Evolutionary conservation across 1,140 invertebrate genomes (phyloP).

Genomic region (Drosophila baimaii): DNA sequence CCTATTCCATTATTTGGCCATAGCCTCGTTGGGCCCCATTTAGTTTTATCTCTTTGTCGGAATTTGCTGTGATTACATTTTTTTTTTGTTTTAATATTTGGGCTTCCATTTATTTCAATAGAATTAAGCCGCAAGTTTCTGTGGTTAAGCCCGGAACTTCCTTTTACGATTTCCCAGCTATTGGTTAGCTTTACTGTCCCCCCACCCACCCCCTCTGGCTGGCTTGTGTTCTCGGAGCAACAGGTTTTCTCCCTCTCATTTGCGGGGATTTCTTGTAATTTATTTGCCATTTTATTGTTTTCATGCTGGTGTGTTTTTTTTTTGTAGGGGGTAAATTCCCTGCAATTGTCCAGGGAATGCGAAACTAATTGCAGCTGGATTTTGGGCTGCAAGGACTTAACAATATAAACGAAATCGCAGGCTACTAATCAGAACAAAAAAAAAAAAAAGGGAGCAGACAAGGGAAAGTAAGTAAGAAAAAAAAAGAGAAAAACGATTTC

Average conservation of each 20-base stretch:
- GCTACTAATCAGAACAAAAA: slow-evolving; percentile 35
- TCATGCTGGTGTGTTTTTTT: slow-evolving; percentile 9
- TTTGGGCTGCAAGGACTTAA: neutral
- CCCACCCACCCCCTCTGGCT: slow-evolving; percentile 14
- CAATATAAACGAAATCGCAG: slow-evolving; percentile 33
- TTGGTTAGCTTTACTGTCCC: slow-evolving; percentile 30
- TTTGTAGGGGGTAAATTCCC: slow-evolving; percentile 27
- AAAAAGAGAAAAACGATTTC: slow-evolving; percentile 48
- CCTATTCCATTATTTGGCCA: neutral
- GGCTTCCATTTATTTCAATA: slow-evolving; percentile 49
- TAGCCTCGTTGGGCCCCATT: slow-evolving; percentile 16
- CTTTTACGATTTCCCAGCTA: slow-evolving; percentile 46
- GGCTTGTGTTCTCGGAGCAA: slow-evolving; percentile 27
- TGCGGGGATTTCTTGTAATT: slow-evolving; percentile 45
- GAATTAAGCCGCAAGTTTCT: slow-evolving; percentile 50
- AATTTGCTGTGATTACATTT: slow-evolving; percentile 16
- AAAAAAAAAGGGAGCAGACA: slow-evolving; percentile 4
- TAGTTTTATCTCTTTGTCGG: slow-evolving; percentile 25
- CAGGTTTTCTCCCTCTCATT: slow-evolving; percentile 40
- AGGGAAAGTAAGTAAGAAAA: neutral
- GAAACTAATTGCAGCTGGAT: slow-evolving; percentile 35
- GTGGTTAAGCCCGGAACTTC: slow-evolving; percentile 37
- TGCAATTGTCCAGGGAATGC: slow-evolving; percentile 29
- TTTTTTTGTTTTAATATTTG: slow-evolving; percentile 26
- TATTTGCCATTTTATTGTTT: slow-evolving; percentile 44